phyloP scores from a whole-genome alignment of 1,140 invertebrate genomes.

The Drosophila erecta region DNA sequence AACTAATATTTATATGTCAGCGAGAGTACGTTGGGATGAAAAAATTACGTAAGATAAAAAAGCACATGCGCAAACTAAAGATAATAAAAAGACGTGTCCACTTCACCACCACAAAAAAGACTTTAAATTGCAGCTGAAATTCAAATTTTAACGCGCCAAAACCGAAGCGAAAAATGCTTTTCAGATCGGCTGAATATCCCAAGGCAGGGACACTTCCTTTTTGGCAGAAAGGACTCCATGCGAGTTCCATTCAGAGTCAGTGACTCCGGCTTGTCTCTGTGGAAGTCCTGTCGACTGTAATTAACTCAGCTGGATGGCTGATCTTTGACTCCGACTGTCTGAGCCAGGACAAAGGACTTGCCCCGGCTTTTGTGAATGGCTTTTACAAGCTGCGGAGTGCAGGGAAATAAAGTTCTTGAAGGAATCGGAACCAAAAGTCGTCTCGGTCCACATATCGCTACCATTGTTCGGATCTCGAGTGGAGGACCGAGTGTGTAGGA shows the following conservation, averaged over 20 bases:
- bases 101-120: not conserved
- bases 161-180: conserved; percentile 12
- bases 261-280: conserved; percentile 49
- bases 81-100: not conserved
- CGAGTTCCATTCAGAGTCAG: conserved; percentile 45
- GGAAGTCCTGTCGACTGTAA: conserved; percentile 70
- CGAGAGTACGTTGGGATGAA: too few relatives aligned
- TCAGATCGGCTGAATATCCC: conserved; percentile 43
- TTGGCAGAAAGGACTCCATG: conserved; percentile 20
- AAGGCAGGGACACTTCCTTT: conserved; percentile 61
- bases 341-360: conserved; percentile 65
- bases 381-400: conserved; percentile 46
- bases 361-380: conserved; percentile 44
- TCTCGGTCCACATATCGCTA: conserved; percentile 32
- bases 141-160: conserved; percentile 46
- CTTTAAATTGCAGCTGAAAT: conserved; percentile 20
- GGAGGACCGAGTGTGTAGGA: conserved; percentile 45
- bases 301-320: conserved; percentile 82
- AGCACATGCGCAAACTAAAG: not conserved
- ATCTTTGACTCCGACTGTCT: conserved; percentile 81
- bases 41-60: not conserved
- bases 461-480: conserved; percentile 62
- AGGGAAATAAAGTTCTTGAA: conserved; percentile 64
- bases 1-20: too few relatives aligned
- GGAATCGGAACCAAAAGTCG: conserved; percentile 78